phyloP scores from a whole-genome alignment of 2,797 vertebrate genomes.

The Knipowitschia caucasica region DNA sequence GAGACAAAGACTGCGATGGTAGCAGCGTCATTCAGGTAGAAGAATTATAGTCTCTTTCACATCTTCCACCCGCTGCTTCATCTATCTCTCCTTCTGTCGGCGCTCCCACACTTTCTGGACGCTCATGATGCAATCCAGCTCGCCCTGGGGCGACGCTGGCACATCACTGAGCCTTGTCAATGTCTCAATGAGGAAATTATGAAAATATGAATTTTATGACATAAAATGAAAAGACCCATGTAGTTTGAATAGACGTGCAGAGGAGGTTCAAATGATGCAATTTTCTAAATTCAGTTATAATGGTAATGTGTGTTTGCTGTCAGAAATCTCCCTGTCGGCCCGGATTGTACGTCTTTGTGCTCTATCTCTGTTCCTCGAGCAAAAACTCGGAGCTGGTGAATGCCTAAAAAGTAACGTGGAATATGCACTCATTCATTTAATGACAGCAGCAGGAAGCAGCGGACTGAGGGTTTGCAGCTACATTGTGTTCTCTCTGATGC shows the following conservation, averaged over 20 bases:
- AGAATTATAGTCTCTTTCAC: constrained; percentile 42
- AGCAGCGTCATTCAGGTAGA: constrained; percentile 54
- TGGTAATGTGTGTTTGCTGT: constrained; percentile 75
- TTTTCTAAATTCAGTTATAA: constrained; percentile 81
- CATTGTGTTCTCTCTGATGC: constrained; percentile 74
- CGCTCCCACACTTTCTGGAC: constrained; percentile 69
- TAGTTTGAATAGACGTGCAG: constrained; percentile 77
- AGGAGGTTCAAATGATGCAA: constrained; percentile 83
- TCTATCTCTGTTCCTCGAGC: constrained; percentile 75
- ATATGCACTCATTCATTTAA: constrained; percentile 79
- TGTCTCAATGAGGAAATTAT: constrained; percentile 77
- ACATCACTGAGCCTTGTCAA: constrained; percentile 74
- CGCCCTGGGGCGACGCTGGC: constrained; percentile 74
- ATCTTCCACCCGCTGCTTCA: constrained; percentile 51
- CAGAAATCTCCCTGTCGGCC: constrained; percentile 74
- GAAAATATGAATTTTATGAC: constrained; percentile 78
- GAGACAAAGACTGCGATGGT: constrained; percentile 36
- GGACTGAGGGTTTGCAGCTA: constrained; percentile 70
- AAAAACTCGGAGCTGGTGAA: constrained; percentile 72
- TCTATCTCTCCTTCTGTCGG: constrained; percentile 60
- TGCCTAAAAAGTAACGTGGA: constrained; percentile 76
- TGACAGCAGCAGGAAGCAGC: constrained; percentile 73
- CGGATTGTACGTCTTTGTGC: constrained; percentile 74
- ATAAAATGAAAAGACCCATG: constrained; percentile 75
- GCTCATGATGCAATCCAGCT: constrained; percentile 78